A percentile compares a stretch with the other conserved stretches of the same genome.
Evolutionary conservation across 2,888 invertebrate species (phyloP).

Genomic region (Morpho deidamia): DNA sequence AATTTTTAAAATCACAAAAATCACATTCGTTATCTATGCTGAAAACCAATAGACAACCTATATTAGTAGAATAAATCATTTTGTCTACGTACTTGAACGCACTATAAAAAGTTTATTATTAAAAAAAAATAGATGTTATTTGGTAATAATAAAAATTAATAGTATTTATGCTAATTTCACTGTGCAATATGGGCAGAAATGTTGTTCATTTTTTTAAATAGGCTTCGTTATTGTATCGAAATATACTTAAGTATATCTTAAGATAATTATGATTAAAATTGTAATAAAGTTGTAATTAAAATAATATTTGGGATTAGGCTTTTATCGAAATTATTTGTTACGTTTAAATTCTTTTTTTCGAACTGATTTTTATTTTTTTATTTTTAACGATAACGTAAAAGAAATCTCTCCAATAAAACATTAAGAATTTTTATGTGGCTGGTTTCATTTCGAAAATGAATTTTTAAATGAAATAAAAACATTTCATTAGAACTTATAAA

Average conservation of each 20-base stretch:
- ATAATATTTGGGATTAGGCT: slow-evolving; percentile 59
- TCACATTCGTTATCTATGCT: too few species aligned
- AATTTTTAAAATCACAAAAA: too few species aligned
- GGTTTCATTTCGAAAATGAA: slow-evolving; percentile 42
- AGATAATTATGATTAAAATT: slow-evolving; percentile 53
- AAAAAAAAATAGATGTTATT: slow-evolving; percentile 50
- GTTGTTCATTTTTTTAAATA: slow-evolving; percentile 54
- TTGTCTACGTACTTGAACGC: background rate
- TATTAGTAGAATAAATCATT: background rate
- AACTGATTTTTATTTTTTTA: slow-evolving; percentile 46
- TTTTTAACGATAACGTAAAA: slow-evolving; percentile 48
- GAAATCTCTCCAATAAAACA: slow-evolving; percentile 69
- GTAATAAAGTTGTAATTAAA: slow-evolving; percentile 70
- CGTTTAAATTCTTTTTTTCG: slow-evolving; percentile 49
- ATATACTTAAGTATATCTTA: slow-evolving; percentile 38
- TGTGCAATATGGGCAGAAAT: slow-evolving; percentile 70
- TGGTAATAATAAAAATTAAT: slow-evolving; percentile 32
- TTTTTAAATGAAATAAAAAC: background rate
- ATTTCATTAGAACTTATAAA: too few species aligned
- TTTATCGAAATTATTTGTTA: slow-evolving; percentile 63
- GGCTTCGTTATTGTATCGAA: slow-evolving; percentile 56
- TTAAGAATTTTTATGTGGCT: slow-evolving; percentile 60
- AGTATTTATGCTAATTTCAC: slow-evolving; percentile 58
- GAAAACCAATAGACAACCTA: background rate
- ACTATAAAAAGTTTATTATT: slow-evolving; percentile 35